Evolutionary conservation across 2,113 vertebrate species (phyloP).

Genomic region (Sterrhoptilus dennistouni): DNA sequence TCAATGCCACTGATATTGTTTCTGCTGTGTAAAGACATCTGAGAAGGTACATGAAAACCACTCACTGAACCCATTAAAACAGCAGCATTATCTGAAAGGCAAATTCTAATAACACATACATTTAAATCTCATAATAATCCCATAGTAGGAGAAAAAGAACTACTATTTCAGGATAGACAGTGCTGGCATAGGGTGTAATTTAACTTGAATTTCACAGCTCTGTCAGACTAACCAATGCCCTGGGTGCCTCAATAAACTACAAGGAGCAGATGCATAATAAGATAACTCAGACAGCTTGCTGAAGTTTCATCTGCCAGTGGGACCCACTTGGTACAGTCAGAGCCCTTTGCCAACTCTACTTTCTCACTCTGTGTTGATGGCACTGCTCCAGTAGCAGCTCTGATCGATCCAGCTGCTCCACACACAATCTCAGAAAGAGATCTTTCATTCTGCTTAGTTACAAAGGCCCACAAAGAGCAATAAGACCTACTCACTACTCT

Average conservation of each 20-base stretch:
- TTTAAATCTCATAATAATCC: constrained; percentile 22
- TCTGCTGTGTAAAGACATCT: not conserved
- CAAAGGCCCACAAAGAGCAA: not conserved
- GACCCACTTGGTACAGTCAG: not conserved
- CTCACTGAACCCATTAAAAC: not conserved
- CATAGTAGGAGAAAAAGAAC: not conserved
- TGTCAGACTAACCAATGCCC: not conserved
- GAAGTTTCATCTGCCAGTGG: constrained; percentile 21
- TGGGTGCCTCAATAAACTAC: not conserved
- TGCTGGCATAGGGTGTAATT: not conserved
- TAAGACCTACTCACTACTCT: not conserved
- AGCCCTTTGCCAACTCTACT: constrained; percentile 38
- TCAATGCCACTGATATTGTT: not conserved
- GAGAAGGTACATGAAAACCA: constrained; percentile 1
- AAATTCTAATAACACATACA: not conserved
- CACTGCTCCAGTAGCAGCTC: constrained; percentile 4
- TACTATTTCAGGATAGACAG: not conserved
- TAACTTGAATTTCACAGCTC: not conserved
- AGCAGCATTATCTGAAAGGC: not conserved
- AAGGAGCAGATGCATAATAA: constrained; percentile 8
- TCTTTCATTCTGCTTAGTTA: not conserved
- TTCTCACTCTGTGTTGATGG: not conserved
- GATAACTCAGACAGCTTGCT: constrained; percentile 29
- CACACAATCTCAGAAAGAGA: not conserved
- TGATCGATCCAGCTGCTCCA: constrained; percentile 12